Percentiles rank a stretch among this genome's conserved stretches.
These are phyloP conservation scores for Candidula unifasciata DNA, from an alignment of 2,888 invertebrate species.

Conservation along the genomic window DNA sequence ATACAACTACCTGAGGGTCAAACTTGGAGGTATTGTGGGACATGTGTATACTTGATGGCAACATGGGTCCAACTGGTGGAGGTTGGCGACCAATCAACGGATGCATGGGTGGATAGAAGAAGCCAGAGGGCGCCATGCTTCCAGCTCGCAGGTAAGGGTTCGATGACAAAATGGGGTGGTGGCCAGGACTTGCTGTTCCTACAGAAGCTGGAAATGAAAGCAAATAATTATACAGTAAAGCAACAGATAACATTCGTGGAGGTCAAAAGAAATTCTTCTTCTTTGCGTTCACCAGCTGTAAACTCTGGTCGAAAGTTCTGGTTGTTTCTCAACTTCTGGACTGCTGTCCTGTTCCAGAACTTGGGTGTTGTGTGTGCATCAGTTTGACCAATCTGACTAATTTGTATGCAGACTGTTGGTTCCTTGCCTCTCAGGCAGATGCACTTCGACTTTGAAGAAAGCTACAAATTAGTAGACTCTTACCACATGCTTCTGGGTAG, in stretches of 20 bases:
- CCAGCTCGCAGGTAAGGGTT: slow-evolving; percentile 69
- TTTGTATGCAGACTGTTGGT: too few relatives aligned
- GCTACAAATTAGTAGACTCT: too few relatives aligned
- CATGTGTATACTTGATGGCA: slow-evolving; percentile 64
- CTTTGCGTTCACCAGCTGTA: too few relatives aligned
- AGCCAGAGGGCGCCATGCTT: slow-evolving; percentile 62
- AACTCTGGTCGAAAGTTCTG: too few relatives aligned
- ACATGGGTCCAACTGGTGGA: slow-evolving; percentile 54
- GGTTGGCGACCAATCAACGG: slow-evolving; percentile 67
- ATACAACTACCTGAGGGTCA: slow-evolving; percentile 56
- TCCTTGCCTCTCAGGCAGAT: too few relatives aligned
- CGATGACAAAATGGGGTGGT: slow-evolving; percentile 66
- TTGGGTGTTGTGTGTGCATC: too few relatives aligned
- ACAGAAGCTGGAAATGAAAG: slow-evolving; percentile 67
- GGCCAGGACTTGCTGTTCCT: slow-evolving; percentile 73
- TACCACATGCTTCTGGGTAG: too few relatives aligned
- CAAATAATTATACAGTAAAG: neutral
- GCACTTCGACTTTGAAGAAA: too few relatives aligned
- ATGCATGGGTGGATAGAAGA: slow-evolving; percentile 72
- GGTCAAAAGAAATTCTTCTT: too few relatives aligned
- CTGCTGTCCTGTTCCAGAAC: too few relatives aligned
- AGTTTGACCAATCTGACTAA: too few relatives aligned
- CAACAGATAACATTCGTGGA: neutral
- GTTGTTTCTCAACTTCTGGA: too few relatives aligned
- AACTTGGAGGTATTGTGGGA: slow-evolving; percentile 50